Conservation (phyloP, 92 coral and sea anemone genomes). For the Chrysogorgia sp. region DNA sequence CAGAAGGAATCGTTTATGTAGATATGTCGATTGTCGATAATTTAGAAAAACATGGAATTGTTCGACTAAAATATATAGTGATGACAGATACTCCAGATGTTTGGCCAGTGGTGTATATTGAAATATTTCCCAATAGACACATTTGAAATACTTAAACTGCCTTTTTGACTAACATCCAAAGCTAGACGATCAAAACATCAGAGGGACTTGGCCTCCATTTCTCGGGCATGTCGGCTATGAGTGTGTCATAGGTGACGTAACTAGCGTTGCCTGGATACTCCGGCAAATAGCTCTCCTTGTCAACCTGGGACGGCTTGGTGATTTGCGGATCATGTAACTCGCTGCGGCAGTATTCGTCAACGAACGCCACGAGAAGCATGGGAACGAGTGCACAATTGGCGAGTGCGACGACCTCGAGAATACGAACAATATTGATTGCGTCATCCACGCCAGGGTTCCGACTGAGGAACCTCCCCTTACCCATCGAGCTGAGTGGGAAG, state of each 20-base stretch:
- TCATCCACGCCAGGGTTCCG: neutral
- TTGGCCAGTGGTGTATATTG: too few relatives aligned
- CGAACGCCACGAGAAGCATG: conserved; percentile 4
- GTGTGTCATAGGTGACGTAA: conserved; percentile 17
- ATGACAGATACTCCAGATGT: too few relatives aligned
- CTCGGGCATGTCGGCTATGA: conserved; percentile 6
- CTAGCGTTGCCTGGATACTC: neutral
- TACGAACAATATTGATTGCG: neutral
- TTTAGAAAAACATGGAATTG: too few relatives aligned
- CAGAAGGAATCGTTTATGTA: too few relatives aligned
- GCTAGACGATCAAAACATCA: neutral
- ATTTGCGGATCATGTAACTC: neutral
- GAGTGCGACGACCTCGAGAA: neutral
- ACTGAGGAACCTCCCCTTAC: neutral
- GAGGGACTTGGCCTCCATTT: conserved; percentile 3
- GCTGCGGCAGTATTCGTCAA: conserved; percentile 4
- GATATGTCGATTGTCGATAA: too few relatives aligned
- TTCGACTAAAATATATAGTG: too few relatives aligned
- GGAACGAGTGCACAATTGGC: conserved; percentile 26
- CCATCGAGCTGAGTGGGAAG: conserved; percentile 18
- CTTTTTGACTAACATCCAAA: too few relatives aligned
- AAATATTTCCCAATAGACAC: too few relatives aligned
- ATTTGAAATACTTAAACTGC: too few relatives aligned
- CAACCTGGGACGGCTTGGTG: neutral
- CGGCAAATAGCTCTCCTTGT: neutral